phyloP scores from a whole-genome alignment of 64 coral and sea anemone species.

The Montipora efflorescens region DNA sequence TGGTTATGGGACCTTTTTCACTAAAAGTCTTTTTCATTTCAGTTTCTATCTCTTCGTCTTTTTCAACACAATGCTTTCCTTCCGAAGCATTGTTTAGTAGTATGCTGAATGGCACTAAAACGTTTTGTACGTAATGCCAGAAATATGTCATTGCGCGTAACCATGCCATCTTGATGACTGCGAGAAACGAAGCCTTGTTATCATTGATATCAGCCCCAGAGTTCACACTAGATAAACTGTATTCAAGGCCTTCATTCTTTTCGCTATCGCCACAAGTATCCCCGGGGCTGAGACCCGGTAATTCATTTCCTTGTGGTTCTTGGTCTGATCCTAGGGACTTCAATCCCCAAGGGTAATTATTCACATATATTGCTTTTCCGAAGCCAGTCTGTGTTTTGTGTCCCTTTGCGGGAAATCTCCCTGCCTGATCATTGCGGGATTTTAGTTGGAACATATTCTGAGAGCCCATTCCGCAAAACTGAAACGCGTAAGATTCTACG shows the following conservation, averaged over 20 bases:
- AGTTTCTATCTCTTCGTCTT: not conserved
- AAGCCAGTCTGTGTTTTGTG: too few relatives aligned
- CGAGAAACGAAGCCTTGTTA: not conserved
- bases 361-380: too few relatives aligned
- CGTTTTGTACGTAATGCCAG: not conserved
- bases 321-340: not conserved
- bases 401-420: too few relatives aligned
- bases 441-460: too few relatives aligned
- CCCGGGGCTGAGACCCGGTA: not conserved
- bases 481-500: too few relatives aligned
- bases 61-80: not conserved
- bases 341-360: not conserved
- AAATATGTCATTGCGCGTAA: not conserved
- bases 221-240: not conserved
- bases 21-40: not conserved
- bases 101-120: not conserved
- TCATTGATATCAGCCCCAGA: not conserved
- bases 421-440: too few relatives aligned
- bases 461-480: too few relatives aligned
- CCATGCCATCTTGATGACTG: not conserved
- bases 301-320: not conserved
- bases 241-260: not conserved
- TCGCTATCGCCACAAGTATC: not conserved
- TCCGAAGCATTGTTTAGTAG: not conserved
- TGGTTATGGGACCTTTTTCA: not conserved